Evolutionary conservation across 2,113 vertebrate genomes (phyloP).

Genomic region (western clawed frog (Xenopus tropicalis)): UCB_Xtro_10.0 CM004448.2:67810001-67810500

Average conservation of each 20-base stretch:
- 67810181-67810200: constrained; percentile 82
- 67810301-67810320: constrained; percentile 74
- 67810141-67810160: constrained; percentile 96
- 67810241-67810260: constrained; percentile 66
- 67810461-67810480: constrained; percentile 30
- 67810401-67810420: constrained; percentile 67
- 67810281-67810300: constrained; percentile 69
- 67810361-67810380: constrained; percentile 61
- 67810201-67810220: constrained; percentile 76
- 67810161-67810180: constrained; percentile 87
- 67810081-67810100: constrained; percentile 96
- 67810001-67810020: constrained; percentile 97
- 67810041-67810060: constrained; percentile 84
- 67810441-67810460: constrained; percentile 43
- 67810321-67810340: constrained; percentile 76
- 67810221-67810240: constrained; percentile 73
- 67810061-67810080: constrained; percentile 95
- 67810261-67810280: constrained; percentile 68
- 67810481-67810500: constrained; percentile 46
- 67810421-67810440: constrained; percentile 52
- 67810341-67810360: constrained; percentile 73
- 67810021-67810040: constrained; percentile 97
- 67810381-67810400: constrained; percentile 61
- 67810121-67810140: constrained; percentile 98
- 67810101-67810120: constrained; percentile 90